phyloP scores from a whole-genome alignment of 1,140 invertebrate species.

The Drosophila insularis region DNA sequence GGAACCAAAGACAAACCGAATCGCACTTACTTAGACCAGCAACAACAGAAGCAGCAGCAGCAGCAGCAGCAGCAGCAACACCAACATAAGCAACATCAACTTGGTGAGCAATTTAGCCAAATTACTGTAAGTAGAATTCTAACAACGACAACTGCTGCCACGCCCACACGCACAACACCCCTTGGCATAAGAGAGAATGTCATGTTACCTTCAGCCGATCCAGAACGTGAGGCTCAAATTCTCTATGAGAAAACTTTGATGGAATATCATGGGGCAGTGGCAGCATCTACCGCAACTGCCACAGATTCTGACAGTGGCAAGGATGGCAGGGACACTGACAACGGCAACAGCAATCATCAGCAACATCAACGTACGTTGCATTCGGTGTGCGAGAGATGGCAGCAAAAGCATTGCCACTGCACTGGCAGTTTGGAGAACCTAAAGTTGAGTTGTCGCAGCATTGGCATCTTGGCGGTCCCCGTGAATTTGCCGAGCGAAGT shows the following conservation, averaged over 20 bases:
- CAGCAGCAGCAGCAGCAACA: not conserved
- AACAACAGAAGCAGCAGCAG: not conserved
- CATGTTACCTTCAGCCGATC: conserved; percentile 74
- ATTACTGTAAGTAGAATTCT: conserved; percentile 45
- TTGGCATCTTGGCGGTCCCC: conserved; percentile 71
- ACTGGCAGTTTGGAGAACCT: conserved; percentile 66
- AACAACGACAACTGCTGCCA: conserved; percentile 33
- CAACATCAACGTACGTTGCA: conserved; percentile 55
- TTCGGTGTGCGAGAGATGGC: conserved; percentile 70
- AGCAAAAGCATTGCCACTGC: conserved; percentile 75
- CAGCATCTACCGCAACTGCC: conserved; percentile 10
- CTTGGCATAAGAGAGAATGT: conserved; percentile 74
- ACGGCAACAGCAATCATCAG: conserved; percentile 20
- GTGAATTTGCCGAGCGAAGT: conserved; percentile 71
- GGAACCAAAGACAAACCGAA: conserved; percentile 45
- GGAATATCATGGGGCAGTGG: conserved; percentile 70
- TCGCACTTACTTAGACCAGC: conserved; percentile 13
- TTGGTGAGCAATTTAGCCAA: conserved; percentile 33
- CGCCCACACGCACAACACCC: conserved; percentile 16
- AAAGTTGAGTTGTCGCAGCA: conserved; percentile 69
- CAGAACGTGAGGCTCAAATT: conserved; percentile 75
- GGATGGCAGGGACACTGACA: not conserved
- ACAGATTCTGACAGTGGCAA: conserved; percentile 1
- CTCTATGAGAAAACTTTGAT: conserved; percentile 77
- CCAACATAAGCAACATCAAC: conserved; percentile 13